phyloP scores from a whole-genome alignment of 2,888 invertebrate genomes.

The Sepiola atlantica region DNA sequence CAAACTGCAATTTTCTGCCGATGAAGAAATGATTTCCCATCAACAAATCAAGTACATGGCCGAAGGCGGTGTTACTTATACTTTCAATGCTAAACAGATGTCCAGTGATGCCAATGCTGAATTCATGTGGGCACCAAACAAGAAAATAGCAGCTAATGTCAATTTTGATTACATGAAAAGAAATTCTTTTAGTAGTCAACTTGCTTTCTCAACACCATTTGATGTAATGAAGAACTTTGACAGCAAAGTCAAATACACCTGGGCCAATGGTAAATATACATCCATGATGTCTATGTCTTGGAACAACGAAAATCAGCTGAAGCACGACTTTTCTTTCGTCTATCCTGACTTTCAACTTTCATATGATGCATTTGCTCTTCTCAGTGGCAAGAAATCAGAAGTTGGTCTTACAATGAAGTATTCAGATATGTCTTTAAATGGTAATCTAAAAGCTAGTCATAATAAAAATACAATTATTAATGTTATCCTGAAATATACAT shows the following conservation, averaged over 20 bases:
- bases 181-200: not conserved
- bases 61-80: not conserved
- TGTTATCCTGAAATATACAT: not conserved
- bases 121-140: not conserved
- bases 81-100: not conserved
- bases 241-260: not conserved
- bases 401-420: not conserved
- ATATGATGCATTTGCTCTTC: not conserved
- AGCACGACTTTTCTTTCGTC: not conserved
- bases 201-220: not conserved
- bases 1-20: not conserved
- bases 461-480: not conserved
- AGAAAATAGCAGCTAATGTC: not conserved
- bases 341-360: not conserved
- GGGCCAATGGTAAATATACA: not conserved
- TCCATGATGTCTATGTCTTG: not conserved
- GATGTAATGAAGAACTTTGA: not conserved
- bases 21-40: not conserved
- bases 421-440: not conserved
- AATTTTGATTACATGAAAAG: not conserved
- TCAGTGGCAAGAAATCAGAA: not conserved
- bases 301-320: not conserved
- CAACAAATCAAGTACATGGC: not conserved
- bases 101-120: not conserved
- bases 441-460: not conserved